Base-by-base conservation (phyloP, 2,888 invertebrate genomes). In the Cataglyphis rosenhaueri region DNA sequence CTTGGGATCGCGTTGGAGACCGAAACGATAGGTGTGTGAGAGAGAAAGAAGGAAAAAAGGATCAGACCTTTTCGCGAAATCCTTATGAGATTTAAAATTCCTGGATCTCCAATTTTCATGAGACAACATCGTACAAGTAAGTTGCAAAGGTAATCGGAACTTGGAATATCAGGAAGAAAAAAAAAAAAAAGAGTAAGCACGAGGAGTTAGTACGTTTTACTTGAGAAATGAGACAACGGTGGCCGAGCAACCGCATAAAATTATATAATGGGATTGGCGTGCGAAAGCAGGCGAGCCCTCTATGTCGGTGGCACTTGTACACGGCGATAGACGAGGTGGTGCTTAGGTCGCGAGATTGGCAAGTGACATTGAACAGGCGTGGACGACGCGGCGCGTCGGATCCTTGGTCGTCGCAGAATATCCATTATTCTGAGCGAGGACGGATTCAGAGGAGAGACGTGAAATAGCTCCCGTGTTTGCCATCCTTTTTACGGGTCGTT, bases 371-470 rank as follows among this genome's bases (percentile, higher is more conserved):
- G 59, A 79, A 79, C 78, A 71, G 78, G 78, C 78, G 78, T 79
- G 78, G 78, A 75, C 74, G 79, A 25, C 12, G 25, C 61, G 41
- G 15, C 18, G 38, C 68, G 59, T 25, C 55, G 25, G 12, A 12
- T 48, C 52, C 29, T 75, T 12, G 15, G 29, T 61, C 21, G 44
- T n/a, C 32, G 15, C 29, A 41, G 38, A 55, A 70, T 78, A 32
- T 32, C 71, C 79, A 87, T 86, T 82, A 82, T 79, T 83, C 87
- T 65, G 21, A 21, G 38, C n/a, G 64, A 57, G 82, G 79, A 82
- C 44, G 57, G 21, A 21, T 29, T 41, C 38, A 35, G 68, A 18
- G 10, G 57, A 10, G 52, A 62, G 55, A 59, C 61, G 41, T 25
- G 32, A 70, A 86, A 84, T 71, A 21, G 71, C 52, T 71, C 71